Conservation (phyloP, 35 echinoderm and acorn worm species). For the Apostichopus japonicus region DNA sequence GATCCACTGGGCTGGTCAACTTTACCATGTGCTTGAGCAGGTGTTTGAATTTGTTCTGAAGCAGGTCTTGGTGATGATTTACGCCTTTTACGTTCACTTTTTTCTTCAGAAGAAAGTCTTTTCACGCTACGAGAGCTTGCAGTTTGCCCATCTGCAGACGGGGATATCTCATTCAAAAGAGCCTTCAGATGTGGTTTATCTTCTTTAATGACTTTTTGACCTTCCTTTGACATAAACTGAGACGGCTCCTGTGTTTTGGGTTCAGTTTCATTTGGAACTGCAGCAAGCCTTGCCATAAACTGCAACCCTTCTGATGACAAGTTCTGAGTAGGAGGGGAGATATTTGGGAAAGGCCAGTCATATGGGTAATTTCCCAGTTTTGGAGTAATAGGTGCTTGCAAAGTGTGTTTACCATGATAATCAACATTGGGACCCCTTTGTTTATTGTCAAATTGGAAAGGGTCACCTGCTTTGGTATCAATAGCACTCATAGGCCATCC, state of each 20-base stretch:
- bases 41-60: neutral
- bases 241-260: neutral
- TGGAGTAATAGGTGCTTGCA: neutral
- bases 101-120: slow-evolving; percentile 47
- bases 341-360: slow-evolving; percentile 51
- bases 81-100: slow-evolving; percentile 34
- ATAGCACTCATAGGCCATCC: neutral
- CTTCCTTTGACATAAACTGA: neutral
- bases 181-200: slow-evolving; percentile 57
- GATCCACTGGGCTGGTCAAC: slow-evolving; percentile 27
- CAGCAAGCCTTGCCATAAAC: slow-evolving; percentile 47
- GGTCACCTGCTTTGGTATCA: slow-evolving; percentile 15
- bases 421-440: neutral
- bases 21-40: slow-evolving; percentile 17
- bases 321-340: slow-evolving; percentile 43
- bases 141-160: slow-evolving; percentile 7
- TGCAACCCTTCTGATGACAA: slow-evolving; percentile 37
- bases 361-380: slow-evolving; percentile 14
- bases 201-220: slow-evolving; percentile 1
- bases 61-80: slow-evolving; percentile 48
- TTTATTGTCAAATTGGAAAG: slow-evolving; percentile 26
- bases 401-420: slow-evolving; percentile 7
- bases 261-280: slow-evolving; percentile 27
- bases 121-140: neutral
- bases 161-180: slow-evolving; percentile 57